Evolutionary conservation across 2,113 vertebrate species (phyloP).

Genomic region (Dipodomys merriami): DNA sequence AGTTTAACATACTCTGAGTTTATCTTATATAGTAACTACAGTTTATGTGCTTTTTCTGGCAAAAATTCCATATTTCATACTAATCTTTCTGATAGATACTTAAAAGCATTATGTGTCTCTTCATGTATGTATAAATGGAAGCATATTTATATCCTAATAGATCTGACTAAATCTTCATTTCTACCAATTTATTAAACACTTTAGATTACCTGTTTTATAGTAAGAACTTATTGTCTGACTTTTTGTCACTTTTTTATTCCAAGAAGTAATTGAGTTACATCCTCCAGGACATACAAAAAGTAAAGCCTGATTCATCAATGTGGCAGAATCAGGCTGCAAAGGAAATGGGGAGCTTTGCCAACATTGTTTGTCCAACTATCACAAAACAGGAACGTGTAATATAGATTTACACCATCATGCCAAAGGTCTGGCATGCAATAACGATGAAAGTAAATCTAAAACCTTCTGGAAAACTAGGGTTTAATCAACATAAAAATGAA

Average conservation of each 20-base stretch:
- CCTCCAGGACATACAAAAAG: neutral
- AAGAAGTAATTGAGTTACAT: slow-evolving; percentile 19
- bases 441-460: slow-evolving; percentile 28
- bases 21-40: neutral
- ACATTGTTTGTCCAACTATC: neutral
- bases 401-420: neutral
- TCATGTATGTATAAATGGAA: neutral
- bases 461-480: slow-evolving; percentile 31
- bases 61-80: neutral
- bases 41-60: neutral
- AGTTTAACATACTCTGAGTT: neutral
- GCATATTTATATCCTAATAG: neutral
- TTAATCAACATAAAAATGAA: slow-evolving; percentile 6
- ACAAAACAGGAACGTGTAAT: neutral
- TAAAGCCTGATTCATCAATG: neutral
- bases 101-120: neutral
- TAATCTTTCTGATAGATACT: neutral
- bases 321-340: slow-evolving; percentile 12
- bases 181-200: slow-evolving; percentile 14
- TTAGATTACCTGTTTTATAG: slow-evolving; percentile 12
- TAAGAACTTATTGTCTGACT: neutral
- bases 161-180: neutral
- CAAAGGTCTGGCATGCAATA: slow-evolving; percentile 10
- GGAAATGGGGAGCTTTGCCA: neutral
- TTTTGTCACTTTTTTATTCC: slow-evolving; percentile 32